Base-by-base conservation (phyloP, 2,888 invertebrate species). In the Pseudococcus longispinus region DNA sequence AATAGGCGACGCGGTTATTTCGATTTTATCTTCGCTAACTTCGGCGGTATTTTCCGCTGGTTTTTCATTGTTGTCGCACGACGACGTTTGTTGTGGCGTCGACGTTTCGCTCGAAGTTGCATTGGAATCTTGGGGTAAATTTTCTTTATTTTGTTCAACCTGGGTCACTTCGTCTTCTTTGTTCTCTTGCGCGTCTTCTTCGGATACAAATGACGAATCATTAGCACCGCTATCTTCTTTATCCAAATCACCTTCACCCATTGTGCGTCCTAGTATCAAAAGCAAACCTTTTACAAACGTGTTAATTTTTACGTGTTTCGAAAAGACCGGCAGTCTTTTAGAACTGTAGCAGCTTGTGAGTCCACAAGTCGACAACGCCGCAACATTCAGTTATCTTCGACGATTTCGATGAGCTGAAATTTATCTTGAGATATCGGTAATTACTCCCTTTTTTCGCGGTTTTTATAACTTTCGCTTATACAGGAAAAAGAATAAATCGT, bases 221-320 rank as follows among this genome's bases (percentile, higher is more conserved):
- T 51, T 87, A 29, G n/a, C 44, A 70, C 74, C 51, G 29, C 77
- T 65, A 18, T 87, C 87, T 29, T 83, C 80, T 80, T 86, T 87
- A 82, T 88, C 87, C 60, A 37, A 37, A 46, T 87, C 88, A 51
- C 84, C 70, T 51, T 87, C 84, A 32, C 42, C 85, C 44, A 87
- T 74, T 23, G 87, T 46, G 70, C 87, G 87, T 83, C 87, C 87
- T 87, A 87, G 83, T 87, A 87, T 86, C 86, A 84, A 87, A 87
- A 85, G 85, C 85, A 87, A 85, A 87, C 32, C 85, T 60, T 65
- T 87, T 87, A 85, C 84, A 87, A 80, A 84, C 44, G 55, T 70
- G 74, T 85, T 55, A 84, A 29, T 60, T 15, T 18, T 80, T 80
- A 80, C 77, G 70, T 42, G 37, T 80, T 80, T 26, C 20, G 37